Conservation (phyloP, 2,113 vertebrate species). For the Indicator indicator region DNA sequence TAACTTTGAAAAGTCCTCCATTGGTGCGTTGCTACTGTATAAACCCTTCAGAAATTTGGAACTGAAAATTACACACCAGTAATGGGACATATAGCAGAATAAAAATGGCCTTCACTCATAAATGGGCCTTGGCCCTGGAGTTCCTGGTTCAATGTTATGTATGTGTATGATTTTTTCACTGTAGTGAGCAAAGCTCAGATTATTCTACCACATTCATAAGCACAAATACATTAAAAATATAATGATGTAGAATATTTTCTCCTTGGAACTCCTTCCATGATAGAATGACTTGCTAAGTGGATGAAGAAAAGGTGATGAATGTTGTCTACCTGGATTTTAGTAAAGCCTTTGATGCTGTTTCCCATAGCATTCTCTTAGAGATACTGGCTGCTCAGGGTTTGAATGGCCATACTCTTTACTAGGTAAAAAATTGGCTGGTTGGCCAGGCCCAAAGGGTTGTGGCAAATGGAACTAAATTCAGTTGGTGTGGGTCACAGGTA, state of each 20-base stretch:
- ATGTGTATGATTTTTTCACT: not conserved
- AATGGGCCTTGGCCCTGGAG: not conserved
- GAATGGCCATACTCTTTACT: no score
- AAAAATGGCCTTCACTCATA: not conserved
- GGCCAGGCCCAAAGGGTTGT: no score
- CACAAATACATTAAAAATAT: not conserved
- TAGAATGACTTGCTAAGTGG: not conserved
- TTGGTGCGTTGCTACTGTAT: not conserved
- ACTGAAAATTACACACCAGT: not conserved
- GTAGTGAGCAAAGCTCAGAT: not conserved
- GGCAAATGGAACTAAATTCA: not conserved
- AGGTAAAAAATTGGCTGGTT: no score
- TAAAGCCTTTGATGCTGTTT: no score
- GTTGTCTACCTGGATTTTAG: no score
- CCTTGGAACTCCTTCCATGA: not conserved
- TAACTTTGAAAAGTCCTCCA: not conserved
- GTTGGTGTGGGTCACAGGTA: not conserved
- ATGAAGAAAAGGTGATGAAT: not conserved
- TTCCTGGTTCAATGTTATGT: not conserved
- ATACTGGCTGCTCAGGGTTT: no score
- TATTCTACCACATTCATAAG: not conserved
- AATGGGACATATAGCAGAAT: not conserved
- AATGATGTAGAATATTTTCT: not conserved
- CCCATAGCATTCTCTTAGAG: no score
- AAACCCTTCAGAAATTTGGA: not conserved